These are phyloP conservation scores for Thripadectes ignobilis DNA, from an alignment of 2,797 vertebrate genomes.

Conservation along the genomic window DNA sequence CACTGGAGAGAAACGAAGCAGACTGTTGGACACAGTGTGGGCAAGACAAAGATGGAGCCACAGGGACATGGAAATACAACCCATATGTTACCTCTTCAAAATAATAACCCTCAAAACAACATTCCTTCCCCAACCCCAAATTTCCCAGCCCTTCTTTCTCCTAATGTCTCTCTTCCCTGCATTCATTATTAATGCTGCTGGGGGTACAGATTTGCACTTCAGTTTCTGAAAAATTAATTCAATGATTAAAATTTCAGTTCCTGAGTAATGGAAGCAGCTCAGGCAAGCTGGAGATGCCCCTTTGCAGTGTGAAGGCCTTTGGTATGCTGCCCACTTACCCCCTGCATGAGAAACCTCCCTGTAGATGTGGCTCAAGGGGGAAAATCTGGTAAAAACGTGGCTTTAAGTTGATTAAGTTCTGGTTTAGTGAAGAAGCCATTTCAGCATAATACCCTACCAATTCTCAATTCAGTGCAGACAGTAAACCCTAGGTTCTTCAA, in stretches of 20 bases:
- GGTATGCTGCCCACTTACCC: background rate
- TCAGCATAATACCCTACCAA: background rate
- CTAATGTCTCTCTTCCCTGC: slow-evolving; percentile 32
- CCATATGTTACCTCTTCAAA: background rate
- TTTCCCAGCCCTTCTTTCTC: slow-evolving; percentile 4
- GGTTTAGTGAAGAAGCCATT: background rate
- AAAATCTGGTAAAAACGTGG: background rate
- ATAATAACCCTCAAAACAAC: background rate
- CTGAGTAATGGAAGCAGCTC: slow-evolving; percentile 55
- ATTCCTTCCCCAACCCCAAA: background rate
- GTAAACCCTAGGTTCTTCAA: background rate
- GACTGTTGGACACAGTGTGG: background rate
- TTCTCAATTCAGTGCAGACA: background rate
- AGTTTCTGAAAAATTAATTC: slow-evolving; percentile 74
- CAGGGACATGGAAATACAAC: background rate
- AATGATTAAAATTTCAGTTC: slow-evolving; percentile 78
- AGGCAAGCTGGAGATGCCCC: slow-evolving; percentile 44
- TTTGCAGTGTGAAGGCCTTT: slow-evolving; percentile 25
- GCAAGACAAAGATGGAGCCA: background rate
- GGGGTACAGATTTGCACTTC: slow-evolving; percentile 69
- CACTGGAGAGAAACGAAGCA: background rate
- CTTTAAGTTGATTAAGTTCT: background rate
- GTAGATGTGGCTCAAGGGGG: background rate
- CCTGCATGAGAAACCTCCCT: background rate
- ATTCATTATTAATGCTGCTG: slow-evolving; percentile 70